Conservation (phyloP, 2,113 vertebrate genomes). For the Hippolais icterina region DNA sequence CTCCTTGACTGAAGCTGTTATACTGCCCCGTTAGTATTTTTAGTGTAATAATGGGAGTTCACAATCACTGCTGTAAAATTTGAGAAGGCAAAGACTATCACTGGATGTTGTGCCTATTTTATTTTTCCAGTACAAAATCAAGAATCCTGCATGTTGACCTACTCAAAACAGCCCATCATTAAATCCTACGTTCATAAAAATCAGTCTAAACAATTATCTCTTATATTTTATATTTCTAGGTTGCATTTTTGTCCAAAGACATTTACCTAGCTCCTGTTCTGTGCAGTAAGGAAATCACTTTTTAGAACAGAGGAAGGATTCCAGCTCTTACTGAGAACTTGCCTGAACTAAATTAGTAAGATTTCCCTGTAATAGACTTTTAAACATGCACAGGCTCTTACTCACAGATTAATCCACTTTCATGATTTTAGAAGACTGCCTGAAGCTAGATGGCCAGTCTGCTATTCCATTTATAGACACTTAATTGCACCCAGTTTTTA, state of each 20-base stretch:
- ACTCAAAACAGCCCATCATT: not conserved
- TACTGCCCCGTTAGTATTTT: not conserved
- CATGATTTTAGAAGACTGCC: conserved; percentile 4
- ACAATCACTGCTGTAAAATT: not conserved
- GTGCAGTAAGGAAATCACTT: not conserved
- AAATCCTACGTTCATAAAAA: not conserved
- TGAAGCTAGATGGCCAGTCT: not conserved
- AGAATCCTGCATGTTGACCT: not conserved
- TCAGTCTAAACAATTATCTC: not conserved
- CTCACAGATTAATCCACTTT: conserved; percentile 18
- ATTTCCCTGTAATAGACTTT: not conserved
- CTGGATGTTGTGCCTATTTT: not conserved
- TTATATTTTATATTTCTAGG: not conserved
- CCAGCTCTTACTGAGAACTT: not conserved
- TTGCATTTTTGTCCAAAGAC: not conserved
- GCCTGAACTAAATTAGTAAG: not conserved
- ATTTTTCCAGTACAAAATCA: not conserved
- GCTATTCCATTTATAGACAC: not conserved
- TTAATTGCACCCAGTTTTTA: conserved; percentile 11
- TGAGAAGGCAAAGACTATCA: not conserved
- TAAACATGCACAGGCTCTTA: not conserved
- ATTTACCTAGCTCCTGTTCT: not conserved
- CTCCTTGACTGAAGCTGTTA: not conserved
- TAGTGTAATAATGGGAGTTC: not conserved
- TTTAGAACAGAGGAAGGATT: not conserved